phyloP scores from a whole-genome alignment of 2,888 invertebrate species.

The Psylliodes chrysocephalus region DNA sequence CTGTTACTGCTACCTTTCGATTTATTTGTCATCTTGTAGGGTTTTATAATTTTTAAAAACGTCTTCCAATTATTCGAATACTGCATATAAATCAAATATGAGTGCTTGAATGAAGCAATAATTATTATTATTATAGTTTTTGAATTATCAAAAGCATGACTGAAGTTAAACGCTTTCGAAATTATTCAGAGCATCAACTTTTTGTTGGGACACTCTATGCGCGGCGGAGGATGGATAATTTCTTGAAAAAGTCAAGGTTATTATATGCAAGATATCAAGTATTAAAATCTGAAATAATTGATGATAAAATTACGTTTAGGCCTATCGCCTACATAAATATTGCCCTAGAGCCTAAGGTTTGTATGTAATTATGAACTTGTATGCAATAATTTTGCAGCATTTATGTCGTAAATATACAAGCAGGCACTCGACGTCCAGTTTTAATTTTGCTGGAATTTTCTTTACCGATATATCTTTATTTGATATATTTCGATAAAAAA shows the following conservation, averaged over 20 bases:
- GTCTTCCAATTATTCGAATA: too few relatives aligned
- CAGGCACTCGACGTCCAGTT: slow-evolving; percentile 36
- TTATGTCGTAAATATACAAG: slow-evolving; percentile 44
- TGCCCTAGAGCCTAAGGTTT: slow-evolving; percentile 44
- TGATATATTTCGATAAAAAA: slow-evolving; percentile 26
- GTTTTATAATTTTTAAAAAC: too few relatives aligned
- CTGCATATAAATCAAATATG: too few relatives aligned
- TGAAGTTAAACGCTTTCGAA: too few relatives aligned
- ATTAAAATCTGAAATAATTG: slow-evolving; percentile 52
- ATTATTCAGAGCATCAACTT: neutral
- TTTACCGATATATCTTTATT: slow-evolving; percentile 35
- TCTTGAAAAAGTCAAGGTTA: slow-evolving; percentile 40
- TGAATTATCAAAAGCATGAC: too few relatives aligned
- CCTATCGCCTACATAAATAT: slow-evolving; percentile 51
- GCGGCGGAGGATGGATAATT: slow-evolving; percentile 29
- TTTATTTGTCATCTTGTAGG: too few relatives aligned
- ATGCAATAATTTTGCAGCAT: slow-evolving; percentile 43
- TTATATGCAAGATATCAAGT: slow-evolving; percentile 44
- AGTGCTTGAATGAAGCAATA: too few relatives aligned
- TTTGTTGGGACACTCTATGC: neutral
- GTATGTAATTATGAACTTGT: slow-evolving; percentile 45
- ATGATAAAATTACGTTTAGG: slow-evolving; percentile 50
- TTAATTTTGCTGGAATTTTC: slow-evolving; percentile 39
- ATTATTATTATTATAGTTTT: too few relatives aligned
- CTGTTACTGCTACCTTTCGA: too few relatives aligned